Evolutionary conservation across 1,140 invertebrate genomes (phyloP).

Genomic region (Octopus bimaculoides): DNA sequence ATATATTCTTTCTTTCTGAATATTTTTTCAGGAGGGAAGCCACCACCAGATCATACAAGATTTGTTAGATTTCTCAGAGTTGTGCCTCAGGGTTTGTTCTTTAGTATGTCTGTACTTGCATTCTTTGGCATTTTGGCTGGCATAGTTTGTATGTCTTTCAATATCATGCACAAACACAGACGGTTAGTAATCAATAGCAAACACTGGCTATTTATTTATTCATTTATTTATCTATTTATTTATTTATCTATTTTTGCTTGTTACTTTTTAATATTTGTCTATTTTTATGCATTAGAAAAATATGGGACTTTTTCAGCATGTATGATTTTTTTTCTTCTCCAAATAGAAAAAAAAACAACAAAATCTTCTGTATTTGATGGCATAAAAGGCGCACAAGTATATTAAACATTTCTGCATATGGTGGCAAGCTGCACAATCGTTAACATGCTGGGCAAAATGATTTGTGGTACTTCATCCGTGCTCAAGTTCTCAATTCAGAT

Average conservation of each 20-base stretch:
- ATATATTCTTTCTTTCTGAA: background rate
- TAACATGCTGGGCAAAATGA: no score
- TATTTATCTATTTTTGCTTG: background rate
- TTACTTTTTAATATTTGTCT: background rate
- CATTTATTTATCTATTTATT: background rate
- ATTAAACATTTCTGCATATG: no score
- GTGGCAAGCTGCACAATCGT: no score
- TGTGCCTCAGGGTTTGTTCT: conserved; percentile 82
- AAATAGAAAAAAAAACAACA: no score
- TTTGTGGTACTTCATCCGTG: no score
- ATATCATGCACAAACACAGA: conserved; percentile 82
- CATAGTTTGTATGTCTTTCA: conserved; percentile 82
- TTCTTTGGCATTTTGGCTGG: conserved; percentile 81
- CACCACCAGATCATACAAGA: conserved; percentile 89
- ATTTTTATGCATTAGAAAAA: background rate
- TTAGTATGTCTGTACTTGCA: conserved; percentile 86
- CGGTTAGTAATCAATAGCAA: conserved; percentile 64
- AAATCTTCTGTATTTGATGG: no score
- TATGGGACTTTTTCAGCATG: background rate
- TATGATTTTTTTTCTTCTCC: no score
- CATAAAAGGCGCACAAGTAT: no score
- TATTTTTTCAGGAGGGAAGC: conserved; percentile 67
- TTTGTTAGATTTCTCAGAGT: conserved; percentile 67
- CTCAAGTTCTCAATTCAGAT: no score
- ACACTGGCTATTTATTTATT: background rate